phyloP scores from a whole-genome alignment of 2,113 vertebrate species.

The Nycticebus coucang region DNA sequence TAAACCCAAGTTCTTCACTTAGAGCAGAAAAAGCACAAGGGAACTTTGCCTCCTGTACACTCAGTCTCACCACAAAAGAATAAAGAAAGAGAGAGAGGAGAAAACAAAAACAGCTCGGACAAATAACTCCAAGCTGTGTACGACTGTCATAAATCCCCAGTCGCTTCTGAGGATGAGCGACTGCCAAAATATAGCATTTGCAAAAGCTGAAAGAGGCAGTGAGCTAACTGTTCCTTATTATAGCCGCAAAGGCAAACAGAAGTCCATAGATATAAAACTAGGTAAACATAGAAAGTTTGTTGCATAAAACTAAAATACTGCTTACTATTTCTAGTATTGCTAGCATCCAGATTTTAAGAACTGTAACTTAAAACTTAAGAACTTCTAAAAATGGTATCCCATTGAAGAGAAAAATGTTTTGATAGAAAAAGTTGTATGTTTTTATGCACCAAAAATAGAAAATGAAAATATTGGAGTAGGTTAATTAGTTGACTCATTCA shows the following conservation, averaged over 20 bases:
- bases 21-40: neutral
- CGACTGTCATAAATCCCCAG: neutral
- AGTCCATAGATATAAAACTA: slow-evolving; percentile 38
- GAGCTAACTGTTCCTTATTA: slow-evolving; percentile 47
- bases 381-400: neutral
- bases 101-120: neutral
- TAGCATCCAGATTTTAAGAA: neutral
- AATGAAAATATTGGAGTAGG: neutral
- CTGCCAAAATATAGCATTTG: slow-evolving; percentile 61
- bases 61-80: neutral
- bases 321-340: neutral
- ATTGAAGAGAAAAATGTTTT: slow-evolving; percentile 26
- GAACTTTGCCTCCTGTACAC: neutral
- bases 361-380: no score
- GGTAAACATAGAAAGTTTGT: slow-evolving; percentile 24
- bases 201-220: neutral
- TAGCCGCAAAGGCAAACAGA: slow-evolving; percentile 30
- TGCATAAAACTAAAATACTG: neutral
- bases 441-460: slow-evolving; percentile 20
- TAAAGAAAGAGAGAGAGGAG: neutral
- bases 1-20: neutral
- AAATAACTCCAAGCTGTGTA: slow-evolving; percentile 22
- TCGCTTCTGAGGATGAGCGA: neutral
- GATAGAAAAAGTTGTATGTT: neutral
- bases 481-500: neutral